Evolutionary conservation across 2,797 vertebrate species (phyloP).

Genomic region (Onychomys leucogaster): DNA sequence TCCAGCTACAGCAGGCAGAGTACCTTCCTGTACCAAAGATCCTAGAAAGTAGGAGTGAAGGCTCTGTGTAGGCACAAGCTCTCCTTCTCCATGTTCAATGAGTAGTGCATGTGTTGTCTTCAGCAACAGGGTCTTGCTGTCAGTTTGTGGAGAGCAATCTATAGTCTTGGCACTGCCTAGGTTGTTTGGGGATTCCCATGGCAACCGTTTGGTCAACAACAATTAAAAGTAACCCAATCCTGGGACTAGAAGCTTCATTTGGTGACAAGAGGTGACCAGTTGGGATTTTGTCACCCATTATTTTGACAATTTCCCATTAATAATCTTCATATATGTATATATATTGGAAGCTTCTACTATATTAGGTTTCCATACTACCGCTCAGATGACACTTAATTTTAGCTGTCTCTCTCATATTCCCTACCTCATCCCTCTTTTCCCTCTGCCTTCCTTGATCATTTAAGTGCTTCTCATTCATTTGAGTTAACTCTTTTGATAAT

Average conservation of each 20-base stretch:
- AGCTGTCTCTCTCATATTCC: not conserved
- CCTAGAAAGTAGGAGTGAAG: not conserved
- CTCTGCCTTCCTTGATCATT: not conserved
- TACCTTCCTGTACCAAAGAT: not conserved
- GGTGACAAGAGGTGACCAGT: no score
- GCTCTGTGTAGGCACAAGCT: not conserved
- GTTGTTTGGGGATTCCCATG: not conserved
- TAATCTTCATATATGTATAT: not conserved
- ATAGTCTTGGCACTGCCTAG: not conserved
- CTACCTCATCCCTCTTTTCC: not conserved
- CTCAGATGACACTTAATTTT: not conserved
- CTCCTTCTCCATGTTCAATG: not conserved
- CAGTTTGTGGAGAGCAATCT: not conserved
- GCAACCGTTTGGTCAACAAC: not conserved
- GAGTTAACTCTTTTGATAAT: not conserved
- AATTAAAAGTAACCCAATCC: not conserved
- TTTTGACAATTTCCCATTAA: not conserved
- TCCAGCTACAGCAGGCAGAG: not conserved
- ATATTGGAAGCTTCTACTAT: not conserved
- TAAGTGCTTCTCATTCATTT: not conserved
- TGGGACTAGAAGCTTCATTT: not conserved
- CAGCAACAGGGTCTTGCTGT: not conserved
- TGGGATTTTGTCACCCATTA: not conserved
- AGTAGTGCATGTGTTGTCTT: not conserved
- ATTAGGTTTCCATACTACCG: not conserved